Percentiles rank a stretch among this genome's conserved stretches.
Conservation (phyloP, 1,140 invertebrate species). For the Drosophila nebulosa region DNA sequence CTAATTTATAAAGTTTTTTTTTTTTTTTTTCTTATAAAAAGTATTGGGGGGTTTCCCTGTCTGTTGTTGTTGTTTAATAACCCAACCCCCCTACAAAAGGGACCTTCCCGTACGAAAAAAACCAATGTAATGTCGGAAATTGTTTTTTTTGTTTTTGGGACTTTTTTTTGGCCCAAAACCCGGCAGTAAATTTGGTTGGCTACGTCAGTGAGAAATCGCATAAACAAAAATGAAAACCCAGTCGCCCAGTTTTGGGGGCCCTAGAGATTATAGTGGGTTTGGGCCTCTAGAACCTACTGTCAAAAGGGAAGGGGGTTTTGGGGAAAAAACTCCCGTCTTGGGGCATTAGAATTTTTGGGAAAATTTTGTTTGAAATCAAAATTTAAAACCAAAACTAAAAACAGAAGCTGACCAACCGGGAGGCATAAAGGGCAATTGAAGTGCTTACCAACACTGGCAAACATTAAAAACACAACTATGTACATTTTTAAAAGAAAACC, state of each 20-base stretch:
- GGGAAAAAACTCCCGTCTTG: too few relatives aligned
- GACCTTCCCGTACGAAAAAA: constrained; percentile 39
- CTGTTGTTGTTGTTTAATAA: background rate
- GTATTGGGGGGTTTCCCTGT: constrained; percentile 12
- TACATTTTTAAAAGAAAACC: too few relatives aligned
- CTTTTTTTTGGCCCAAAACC: constrained; percentile 53
- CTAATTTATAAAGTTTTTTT: constrained; percentile 54
- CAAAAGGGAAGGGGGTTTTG: too few relatives aligned
- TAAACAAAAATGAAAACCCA: constrained; percentile 11
- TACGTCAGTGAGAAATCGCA: constrained; percentile 26
- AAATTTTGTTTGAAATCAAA: too few relatives aligned
- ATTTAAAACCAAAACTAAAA: too few relatives aligned
- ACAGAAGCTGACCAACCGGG: too few relatives aligned
- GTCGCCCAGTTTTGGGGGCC: too few relatives aligned
- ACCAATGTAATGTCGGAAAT: background rate
- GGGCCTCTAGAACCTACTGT: background rate
- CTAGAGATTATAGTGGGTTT: constrained; percentile 1
- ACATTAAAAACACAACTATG: too few relatives aligned
- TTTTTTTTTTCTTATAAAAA: background rate
- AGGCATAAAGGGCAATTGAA: too few relatives aligned
- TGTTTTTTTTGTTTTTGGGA: background rate
- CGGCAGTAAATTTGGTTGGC: constrained; percentile 33
- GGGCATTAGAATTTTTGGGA: too few relatives aligned
- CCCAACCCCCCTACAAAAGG: background rate
- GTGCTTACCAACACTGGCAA: too few relatives aligned